Evolutionary conservation across 2,797 vertebrate genomes (phyloP), one percentile per base, ranked within the genome.

Genomic region (Epinephelus coioides): DNA sequence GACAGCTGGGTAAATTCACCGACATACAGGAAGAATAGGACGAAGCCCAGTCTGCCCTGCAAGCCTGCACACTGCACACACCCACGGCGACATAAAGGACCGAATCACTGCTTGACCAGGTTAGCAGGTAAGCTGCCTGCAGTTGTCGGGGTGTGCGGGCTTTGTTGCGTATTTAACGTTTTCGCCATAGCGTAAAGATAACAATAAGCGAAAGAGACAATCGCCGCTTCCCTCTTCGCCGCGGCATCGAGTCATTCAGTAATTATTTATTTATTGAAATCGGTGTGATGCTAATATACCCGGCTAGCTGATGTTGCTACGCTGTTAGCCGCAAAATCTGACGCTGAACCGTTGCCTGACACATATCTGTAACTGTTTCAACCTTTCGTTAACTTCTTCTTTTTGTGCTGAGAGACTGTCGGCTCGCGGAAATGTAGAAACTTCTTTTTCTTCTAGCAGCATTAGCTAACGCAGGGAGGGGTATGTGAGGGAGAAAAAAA

Each of bases 21-120:
- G 72, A 86, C 89, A 93, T 83, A 40, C 95, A 94, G 95, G 95
- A 96, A 96, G 95, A 92, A 78, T 18, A 23, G 53, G 67, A 75
- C 82, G 83, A 83, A 74, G 77, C 90, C 13, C 66, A 47, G 68
- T 79, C 81, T 62, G 74, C 18, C 40, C 56, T 18, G 76, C 38
- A 5, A 78, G 18, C 40, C 60, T 44, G 60, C 59, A 19, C 17
- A 69, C 66, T 72, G 66, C 69, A 49, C 67, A 51, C 51, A 25
- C 67, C 72, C 74, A 40, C 88, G 68, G 82, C 49, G 46, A 74
- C 4, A 60, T 25, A 60, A 57, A 81, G 82, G 74, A 93, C 73
- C 63, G 56, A 89, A 91, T 85, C 88, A 92, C 80, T 83, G 90
- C 89, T 84, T 51, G 17, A 88, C 51, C 80, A 47, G 72, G 81